Percentiles rank a stretch among this genome's conserved stretches.
Conservation (phyloP, 2,888 invertebrate species). For the Agrotis ipsilon region DNA sequence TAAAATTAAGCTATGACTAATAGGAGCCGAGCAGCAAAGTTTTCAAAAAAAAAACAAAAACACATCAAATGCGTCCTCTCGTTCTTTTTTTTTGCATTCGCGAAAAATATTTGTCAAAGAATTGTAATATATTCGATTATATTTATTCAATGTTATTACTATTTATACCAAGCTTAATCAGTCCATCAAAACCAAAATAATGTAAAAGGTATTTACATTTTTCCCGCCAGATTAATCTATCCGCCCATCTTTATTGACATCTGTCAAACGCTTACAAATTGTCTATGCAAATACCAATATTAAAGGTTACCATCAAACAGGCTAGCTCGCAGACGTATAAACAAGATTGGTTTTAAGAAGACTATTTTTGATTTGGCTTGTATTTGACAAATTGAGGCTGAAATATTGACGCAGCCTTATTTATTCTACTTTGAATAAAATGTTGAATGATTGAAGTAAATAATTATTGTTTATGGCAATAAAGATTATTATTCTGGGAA, state of each 20-base stretch:
- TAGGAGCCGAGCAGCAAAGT: too few species aligned
- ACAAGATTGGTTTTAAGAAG: conserved; percentile 18
- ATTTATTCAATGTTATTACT: too few species aligned
- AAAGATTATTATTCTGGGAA: not conserved
- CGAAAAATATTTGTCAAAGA: too few species aligned
- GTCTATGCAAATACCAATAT: conserved; percentile 6
- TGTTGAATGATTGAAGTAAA: conserved; percentile 5
- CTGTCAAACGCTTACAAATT: conserved; percentile 35
- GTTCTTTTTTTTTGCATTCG: too few species aligned
- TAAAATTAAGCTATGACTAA: too few species aligned
- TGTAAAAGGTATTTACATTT: not conserved
- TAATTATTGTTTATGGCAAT: not conserved
- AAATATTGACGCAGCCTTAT: conserved; percentile 1
- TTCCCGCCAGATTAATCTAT: conserved; percentile 2
- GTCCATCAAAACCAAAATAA: not conserved
- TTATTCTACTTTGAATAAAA: conserved; percentile 7
- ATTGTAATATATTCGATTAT: too few species aligned
- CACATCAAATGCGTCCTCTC: too few species aligned
- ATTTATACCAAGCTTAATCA: not conserved
- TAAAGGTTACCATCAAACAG: conserved; percentile 10
- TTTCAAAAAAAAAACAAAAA: too few species aligned
- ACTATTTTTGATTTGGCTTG: not conserved
- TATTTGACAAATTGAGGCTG: conserved; percentile 8
- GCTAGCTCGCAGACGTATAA: conserved; percentile 8
- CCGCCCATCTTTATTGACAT: conserved; percentile 27